These are phyloP conservation scores for Ganaspis brasiliensis DNA, from an alignment of 2,888 invertebrate species.

Conservation along the genomic window DNA sequence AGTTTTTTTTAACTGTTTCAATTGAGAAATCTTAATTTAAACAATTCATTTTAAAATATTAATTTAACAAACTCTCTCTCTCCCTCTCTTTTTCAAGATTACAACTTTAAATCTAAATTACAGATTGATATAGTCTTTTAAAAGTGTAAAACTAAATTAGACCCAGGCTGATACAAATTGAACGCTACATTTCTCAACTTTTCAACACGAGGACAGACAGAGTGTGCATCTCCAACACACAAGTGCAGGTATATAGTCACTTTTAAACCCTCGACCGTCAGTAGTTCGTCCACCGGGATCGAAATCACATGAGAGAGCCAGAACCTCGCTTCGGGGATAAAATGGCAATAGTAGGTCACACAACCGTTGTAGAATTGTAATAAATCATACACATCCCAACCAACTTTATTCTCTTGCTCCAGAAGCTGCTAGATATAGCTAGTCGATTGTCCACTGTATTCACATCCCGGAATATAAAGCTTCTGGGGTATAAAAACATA, in stretches of 20 bases:
- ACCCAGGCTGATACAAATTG: constrained; percentile 26
- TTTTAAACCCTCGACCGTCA: constrained; percentile 36
- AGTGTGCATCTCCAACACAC: neutral
- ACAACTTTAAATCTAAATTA: neutral
- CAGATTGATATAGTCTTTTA: neutral
- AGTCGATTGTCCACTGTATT: constrained; percentile 29
- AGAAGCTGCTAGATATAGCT: neutral
- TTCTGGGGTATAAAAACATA: constrained; percentile 32
- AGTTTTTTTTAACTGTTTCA: too few relatives aligned
- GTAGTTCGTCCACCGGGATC: constrained; percentile 31
- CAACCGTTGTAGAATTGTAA: constrained; percentile 30
- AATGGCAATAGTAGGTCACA: constrained; percentile 40
- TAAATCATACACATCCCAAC: constrained; percentile 34
- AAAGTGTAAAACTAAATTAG: constrained; percentile 33
- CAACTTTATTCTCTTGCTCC: neutral
- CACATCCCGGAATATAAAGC: constrained; percentile 47
- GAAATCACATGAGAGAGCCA: constrained; percentile 30
- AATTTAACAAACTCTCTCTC: too few relatives aligned
- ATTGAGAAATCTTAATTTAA: too few relatives aligned
- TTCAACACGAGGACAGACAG: constrained; percentile 8
- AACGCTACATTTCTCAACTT: constrained; percentile 20
- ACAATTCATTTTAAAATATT: too few relatives aligned
- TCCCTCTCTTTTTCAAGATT: too few relatives aligned
- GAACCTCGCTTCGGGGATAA: constrained; percentile 21
- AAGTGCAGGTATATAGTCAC: neutral